Base-by-base conservation (phyloP, 2,113 vertebrate genomes). In the Peromyscus maniculatus region DNA sequence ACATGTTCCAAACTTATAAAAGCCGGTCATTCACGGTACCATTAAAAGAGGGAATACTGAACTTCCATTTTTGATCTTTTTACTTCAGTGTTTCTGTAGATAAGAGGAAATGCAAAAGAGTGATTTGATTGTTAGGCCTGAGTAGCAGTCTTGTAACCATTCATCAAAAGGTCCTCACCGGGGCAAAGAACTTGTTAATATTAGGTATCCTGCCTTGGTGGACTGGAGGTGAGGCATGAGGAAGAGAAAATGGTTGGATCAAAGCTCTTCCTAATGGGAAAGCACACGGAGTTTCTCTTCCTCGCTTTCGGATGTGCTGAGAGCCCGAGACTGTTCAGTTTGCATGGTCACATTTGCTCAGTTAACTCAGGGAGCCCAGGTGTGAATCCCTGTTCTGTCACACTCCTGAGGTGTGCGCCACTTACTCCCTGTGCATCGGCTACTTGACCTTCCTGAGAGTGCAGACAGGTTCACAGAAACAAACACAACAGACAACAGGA, bases 1-100 rank as follows among this genome's bases (percentile, higher is more conserved):
- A 21, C 5, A 11, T 10, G 22, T 93, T 97, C 26, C 82, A 24
- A 95, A 96, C 87, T 64, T 46, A 43, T 69, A 97, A 78, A 62
- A 33, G 17, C 69, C 15, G 43, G 67, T 79, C 33, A 91, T 84
- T 75, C 26, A 33, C 92, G 21, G 84, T 71, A 9, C 36, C 87
- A 28, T 46, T 84, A 4, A 91, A 57, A 89, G 59, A 80, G 95
- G 80, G 22, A 78, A 39, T 33, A 26, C 0, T 52, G 26, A 67
- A 17, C 17, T 43, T 77, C 62, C 17, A 21, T 75, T 52, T 57
- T 55, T 74, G n/a, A 6, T 64, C n/a, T 36, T 43, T 49, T 77
- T 62, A 49, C 16, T 67, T 33, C 7, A 62, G 5, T 57, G 31
- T 86, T 89, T 93, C 28, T 83, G 7, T 93, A 78, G 39, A 33